A percentile compares a stretch with the other conserved stretches of the same genome.
These are phyloP conservation scores for Sebastes elongatus DNA, from an alignment of 2,797 vertebrate species.

Conservation along the genomic window DNA sequence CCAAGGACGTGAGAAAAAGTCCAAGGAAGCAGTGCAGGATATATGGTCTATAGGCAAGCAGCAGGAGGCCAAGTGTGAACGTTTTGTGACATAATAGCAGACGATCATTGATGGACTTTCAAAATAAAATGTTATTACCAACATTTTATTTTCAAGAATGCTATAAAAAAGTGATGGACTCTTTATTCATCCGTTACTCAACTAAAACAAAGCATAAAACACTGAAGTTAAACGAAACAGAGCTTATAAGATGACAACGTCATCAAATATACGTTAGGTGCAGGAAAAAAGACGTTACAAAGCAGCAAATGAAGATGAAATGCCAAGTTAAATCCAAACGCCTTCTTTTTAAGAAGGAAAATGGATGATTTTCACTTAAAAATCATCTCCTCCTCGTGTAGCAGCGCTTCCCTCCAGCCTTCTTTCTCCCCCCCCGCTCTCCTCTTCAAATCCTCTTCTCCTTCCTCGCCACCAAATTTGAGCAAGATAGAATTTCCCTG, in stretches of 20 bases:
- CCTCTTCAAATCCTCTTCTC: conserved; percentile 3
- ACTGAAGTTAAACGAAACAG: background rate
- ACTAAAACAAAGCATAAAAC: background rate
- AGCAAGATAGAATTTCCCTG: conserved; percentile 17
- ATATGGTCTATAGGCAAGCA: no score
- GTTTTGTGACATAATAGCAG: background rate
- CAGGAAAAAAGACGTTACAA: background rate
- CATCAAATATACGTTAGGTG: background rate
- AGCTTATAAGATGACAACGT: background rate
- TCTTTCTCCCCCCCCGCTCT: background rate
- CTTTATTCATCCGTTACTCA: background rate
- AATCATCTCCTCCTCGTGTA: background rate
- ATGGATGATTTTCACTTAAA: background rate
- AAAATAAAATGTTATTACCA: background rate
- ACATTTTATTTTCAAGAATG: background rate
- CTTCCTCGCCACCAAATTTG: background rate
- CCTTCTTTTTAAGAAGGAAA: background rate
- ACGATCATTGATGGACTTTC: background rate
- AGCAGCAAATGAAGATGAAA: background rate
- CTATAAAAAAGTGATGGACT: background rate
- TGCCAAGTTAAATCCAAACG: background rate
- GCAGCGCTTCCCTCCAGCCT: background rate
- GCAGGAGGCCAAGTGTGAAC: background rate
- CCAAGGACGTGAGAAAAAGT: background rate
- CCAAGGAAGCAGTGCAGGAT: background rate